Conservation (phyloP, 2,113 vertebrate species). For the Pseudopodoces humilis region DNA sequence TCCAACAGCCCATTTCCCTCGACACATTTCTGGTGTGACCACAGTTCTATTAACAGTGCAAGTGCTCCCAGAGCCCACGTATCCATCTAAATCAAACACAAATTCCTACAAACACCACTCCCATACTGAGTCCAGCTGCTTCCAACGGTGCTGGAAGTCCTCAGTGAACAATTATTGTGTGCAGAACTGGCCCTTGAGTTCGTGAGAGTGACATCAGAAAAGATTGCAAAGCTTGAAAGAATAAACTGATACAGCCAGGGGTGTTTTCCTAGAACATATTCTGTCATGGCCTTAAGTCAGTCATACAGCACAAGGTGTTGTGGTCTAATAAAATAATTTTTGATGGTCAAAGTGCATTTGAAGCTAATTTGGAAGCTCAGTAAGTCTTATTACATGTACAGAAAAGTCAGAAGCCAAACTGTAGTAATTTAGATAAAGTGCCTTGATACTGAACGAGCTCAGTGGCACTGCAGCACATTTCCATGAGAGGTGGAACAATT, state of each 20-base stretch:
- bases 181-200: background rate
- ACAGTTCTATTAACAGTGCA: background rate
- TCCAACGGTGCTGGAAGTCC: background rate
- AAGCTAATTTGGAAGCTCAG: background rate
- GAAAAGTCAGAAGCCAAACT: background rate
- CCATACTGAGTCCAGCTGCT: background rate
- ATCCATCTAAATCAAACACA: background rate
- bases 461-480: background rate
- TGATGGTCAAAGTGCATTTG: background rate
- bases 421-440: background rate
- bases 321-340: background rate
- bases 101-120: background rate
- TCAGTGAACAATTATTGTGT: background rate
- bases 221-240: background rate
- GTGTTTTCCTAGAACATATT: rapidly evolving
- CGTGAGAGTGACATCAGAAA: background rate
- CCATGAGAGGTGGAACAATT: background rate
- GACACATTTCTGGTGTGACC: background rate
- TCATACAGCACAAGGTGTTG: background rate
- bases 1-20: background rate
- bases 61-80: background rate
- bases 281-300: background rate
- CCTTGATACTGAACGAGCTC: background rate
- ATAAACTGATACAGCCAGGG: background rate
- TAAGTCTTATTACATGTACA: background rate